Conservation (phyloP, 2,888 invertebrate genomes). For the Drosophila mayaguana region DNA sequence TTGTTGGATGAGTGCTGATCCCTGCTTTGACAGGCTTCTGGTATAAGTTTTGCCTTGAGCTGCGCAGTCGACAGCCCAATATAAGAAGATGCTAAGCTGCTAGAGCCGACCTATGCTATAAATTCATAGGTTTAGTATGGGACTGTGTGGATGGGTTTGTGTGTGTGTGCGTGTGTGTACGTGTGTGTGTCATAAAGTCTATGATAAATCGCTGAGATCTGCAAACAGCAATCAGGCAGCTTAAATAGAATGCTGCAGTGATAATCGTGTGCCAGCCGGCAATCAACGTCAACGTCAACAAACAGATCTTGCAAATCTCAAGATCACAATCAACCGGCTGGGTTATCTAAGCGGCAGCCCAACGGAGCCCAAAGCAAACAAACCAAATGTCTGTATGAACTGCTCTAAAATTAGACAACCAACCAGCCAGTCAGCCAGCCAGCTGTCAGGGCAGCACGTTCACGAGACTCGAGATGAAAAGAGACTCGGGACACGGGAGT, state of each 20-base stretch:
- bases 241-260: conserved; percentile 66
- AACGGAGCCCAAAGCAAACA: conserved; percentile 37
- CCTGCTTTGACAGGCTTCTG: conserved; percentile 8
- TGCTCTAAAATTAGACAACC: conserved; percentile 70
- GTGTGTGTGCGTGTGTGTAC: not conserved
- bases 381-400: conserved; percentile 52
- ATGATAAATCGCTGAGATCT: conserved; percentile 56
- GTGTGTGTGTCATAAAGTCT: conserved; percentile 39
- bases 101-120: conserved; percentile 27
- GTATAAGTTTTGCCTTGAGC: conserved; percentile 1
- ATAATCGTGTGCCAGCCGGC: conserved; percentile 57
- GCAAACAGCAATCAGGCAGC: conserved; percentile 44
- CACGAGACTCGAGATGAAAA: conserved; percentile 56
- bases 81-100: conserved; percentile 24
- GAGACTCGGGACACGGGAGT: not conserved
- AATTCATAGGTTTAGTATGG: conserved; percentile 30
- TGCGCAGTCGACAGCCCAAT: conserved; percentile 3
- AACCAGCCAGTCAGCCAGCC: conserved; percentile 5
- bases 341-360: conserved; percentile 59
- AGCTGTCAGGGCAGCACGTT: conserved; percentile 61
- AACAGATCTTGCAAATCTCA: conserved; percentile 58
- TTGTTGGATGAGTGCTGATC: not conserved
- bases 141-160: not conserved
- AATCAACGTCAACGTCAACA: conserved; percentile 53
- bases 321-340: conserved; percentile 42